Evolutionary conservation across 2,797 vertebrate species (phyloP).

Genomic region (Zonotrichia albicollis): DNA sequence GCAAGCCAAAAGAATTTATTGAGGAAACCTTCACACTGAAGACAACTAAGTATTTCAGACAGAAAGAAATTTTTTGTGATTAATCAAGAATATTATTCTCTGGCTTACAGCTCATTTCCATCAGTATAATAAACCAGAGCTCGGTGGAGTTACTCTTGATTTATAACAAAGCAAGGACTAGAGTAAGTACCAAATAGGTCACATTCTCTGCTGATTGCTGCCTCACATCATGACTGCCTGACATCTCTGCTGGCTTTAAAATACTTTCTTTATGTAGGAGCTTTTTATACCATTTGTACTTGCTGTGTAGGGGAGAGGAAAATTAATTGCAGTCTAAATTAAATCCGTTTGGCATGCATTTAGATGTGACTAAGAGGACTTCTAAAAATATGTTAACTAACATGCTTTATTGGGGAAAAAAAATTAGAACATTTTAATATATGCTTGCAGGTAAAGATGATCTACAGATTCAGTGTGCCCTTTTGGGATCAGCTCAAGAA

Average conservation of each 20-base stretch:
- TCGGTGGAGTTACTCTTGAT: neutral
- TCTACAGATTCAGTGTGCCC: neutral
- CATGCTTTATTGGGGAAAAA: neutral
- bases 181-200: neutral
- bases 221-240: neutral
- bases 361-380: slow-evolving; percentile 35
- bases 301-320: neutral
- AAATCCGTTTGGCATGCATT: slow-evolving; percentile 8
- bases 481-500: neutral
- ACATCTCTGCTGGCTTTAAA: slow-evolving; percentile 21
- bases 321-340: slow-evolving; percentile 37
- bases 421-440: neutral
- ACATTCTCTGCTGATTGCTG: slow-evolving; percentile 9
- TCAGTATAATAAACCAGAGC: neutral
- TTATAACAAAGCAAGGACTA: neutral
- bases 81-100: slow-evolving; percentile 17
- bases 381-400: slow-evolving; percentile 33
- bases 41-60: neutral
- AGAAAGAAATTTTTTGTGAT: neutral
- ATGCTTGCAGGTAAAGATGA: neutral
- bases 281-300: slow-evolving; percentile 28
- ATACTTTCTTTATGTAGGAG: slow-evolving; percentile 4
- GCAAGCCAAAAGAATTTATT: neutral
- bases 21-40: neutral
- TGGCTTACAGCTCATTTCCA: neutral